Evolutionary conservation across 2,797 vertebrate species (phyloP), one percentile per base, ranked within the genome.

Genomic region (Mormyrus hasselquistii): DNA sequence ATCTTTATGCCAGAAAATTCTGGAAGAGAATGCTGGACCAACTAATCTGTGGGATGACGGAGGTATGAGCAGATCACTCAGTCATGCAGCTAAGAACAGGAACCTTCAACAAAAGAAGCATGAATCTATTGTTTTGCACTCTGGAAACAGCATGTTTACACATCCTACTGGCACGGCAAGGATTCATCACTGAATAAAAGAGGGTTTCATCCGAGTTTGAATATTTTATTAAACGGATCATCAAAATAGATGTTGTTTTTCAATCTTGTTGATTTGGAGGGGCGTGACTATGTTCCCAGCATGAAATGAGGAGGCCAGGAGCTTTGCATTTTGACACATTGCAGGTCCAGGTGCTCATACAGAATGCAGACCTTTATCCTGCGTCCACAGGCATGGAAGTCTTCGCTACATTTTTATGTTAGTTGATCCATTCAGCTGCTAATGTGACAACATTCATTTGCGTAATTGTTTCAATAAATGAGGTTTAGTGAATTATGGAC

Each of bases 391-490:
- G 82, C 82, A 49, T 50, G 79, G 12, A 49, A 25, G 79, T 25
- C 19, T 44, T 22, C 9, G 22, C 47, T 84, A 84, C 47, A 50
- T n/a, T 50, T 84, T 84, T 47, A 84, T 84, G 16, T 25, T 25
- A 84, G 47, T 50, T 84, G n/a, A 84, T 84, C 47, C 47, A 49
- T 50, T 84, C 19, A 10, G 22, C 22, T 50, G 47, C 41, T 84
- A 84, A 49, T 52, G 44, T 29, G 22, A 84, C 82, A 84, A 52
- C 82, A 84, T 84, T 84, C n/a, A 84, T 50, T 84, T 84, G 47
- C n/a, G 22, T 84, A 84, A 52, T 52, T n/a, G 82, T 84, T 84
- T 50, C 44, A 29, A 22, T 84, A 84, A 84, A 84, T 84, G 44
- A 84, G 47, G 38, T 84, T 76, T 79, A 44, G 82, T 49, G 52